Conservation (phyloP, 2,888 invertebrate species). For the Rhopalosiphum nymphaeae region DNA sequence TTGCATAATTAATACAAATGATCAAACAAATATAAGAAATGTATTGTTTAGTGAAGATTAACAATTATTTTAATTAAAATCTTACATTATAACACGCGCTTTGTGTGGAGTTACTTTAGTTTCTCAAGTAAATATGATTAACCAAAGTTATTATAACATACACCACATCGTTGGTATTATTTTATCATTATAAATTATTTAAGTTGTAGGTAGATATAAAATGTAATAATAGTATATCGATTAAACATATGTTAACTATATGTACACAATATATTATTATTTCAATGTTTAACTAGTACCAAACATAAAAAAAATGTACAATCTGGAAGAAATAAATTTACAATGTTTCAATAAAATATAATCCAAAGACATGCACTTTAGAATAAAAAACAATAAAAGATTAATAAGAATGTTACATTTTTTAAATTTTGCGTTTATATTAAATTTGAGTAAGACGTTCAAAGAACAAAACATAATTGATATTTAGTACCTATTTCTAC, state of each 20-base stretch:
- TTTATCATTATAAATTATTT: background rate
- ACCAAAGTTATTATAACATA: background rate
- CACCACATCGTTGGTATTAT: background rate
- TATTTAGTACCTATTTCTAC: background rate
- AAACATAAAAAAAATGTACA: background rate
- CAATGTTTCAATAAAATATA: background rate
- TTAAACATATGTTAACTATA: background rate
- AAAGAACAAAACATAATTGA: background rate
- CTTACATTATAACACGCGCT: background rate
- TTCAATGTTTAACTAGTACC: background rate
- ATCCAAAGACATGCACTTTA: background rate
- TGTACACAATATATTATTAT: background rate
- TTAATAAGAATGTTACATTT: background rate
- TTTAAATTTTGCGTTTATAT: background rate
- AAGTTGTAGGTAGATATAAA: background rate
- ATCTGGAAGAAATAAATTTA: background rate
- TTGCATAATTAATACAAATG: background rate
- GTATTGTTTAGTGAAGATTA: background rate
- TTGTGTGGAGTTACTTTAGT: background rate
- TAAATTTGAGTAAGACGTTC: background rate
- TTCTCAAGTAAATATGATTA: background rate
- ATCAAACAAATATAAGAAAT: background rate
- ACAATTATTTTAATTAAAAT: background rate
- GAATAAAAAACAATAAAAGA: background rate
- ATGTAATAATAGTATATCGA: background rate